These are phyloP conservation scores for Magallana angulata DNA, from an alignment of 1,140 invertebrate genomes.

Conservation along the genomic window DNA sequence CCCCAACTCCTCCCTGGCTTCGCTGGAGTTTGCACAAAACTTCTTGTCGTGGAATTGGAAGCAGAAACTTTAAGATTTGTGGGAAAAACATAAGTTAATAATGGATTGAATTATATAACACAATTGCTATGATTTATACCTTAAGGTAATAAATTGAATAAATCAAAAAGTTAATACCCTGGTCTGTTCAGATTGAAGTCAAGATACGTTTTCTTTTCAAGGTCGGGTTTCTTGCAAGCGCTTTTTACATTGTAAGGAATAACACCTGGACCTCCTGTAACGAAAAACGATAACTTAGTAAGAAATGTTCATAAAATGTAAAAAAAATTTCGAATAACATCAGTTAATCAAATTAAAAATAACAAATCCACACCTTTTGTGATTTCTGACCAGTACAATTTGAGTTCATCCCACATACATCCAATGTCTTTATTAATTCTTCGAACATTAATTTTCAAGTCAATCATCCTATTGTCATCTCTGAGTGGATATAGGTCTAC, in stretches of 20 bases:
- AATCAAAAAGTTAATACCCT: background rate
- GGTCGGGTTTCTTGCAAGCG: conserved; percentile 34
- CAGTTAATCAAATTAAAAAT: background rate
- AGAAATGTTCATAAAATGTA: background rate
- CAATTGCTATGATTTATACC: background rate
- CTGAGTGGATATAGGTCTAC: conserved; percentile 12
- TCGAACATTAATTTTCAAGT: background rate
- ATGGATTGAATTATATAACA: too few species aligned
- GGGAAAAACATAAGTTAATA: too few species aligned
- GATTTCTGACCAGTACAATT: background rate
- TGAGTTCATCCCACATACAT: background rate
- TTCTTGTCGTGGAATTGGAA: conserved; percentile 20
- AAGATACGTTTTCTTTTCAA: conserved; percentile 7
- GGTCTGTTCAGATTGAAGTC: conserved; percentile 13
- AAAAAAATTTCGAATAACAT: background rate
- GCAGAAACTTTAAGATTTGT: conserved; percentile 44
- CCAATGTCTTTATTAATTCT: background rate
- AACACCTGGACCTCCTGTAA: conserved; percentile 42
- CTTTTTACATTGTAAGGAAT: conserved; percentile 41
- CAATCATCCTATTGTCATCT: conserved; percentile 1
- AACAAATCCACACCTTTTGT: background rate
- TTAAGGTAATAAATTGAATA: background rate
- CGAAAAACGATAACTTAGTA: background rate
- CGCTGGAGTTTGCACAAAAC: conserved; percentile 1
- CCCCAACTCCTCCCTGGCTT: background rate